Evolutionary conservation across 2,113 vertebrate species (phyloP), one percentile per base, ranked within the genome.

Genomic region (Gracilinanus agilis): DNA sequence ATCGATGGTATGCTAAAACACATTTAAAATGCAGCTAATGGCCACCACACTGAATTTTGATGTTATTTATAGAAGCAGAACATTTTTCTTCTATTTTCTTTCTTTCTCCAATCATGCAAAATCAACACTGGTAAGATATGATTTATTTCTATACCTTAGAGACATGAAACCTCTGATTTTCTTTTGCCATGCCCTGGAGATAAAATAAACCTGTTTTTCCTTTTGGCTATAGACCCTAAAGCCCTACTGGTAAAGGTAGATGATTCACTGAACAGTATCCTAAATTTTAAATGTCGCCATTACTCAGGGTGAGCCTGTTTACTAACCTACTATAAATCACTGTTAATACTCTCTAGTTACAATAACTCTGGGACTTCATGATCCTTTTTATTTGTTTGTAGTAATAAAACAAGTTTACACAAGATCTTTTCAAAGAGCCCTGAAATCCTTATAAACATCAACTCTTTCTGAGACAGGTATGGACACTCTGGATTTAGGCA

Each of bases 361-460:
- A 56, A n/a, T 90, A 92, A 88, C 16, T 1, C 21, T 9, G 92
- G 12, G 53, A 27, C 6, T n/a, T 44, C 61, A 54, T 5, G 61
- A 12, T 49, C 44, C 3, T 88, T 49, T 27, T 91, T 89, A 83
- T 8, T 3, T 55, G 54, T n/a, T 44, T 88, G 88, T 3, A 89
- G 91, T 83, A 94, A 92, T 7, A 27, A 53, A 27, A 61, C 44
- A 24, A 10, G 2, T 24, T 10, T 55, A 53, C 53, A 44, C 75
- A 92, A 94, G 93, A 94, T 44, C 91, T 34, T 94, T 91, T 93
- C 90, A 94, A 96, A 93, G 95, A 90, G 96, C 92, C 93, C 96
- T 12, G 93, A 55, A 94, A 90, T 92, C n/a, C 55, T 61, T 4
- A 96, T 54, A 90, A n/a, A 89, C 0, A 88, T 9, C 56, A 93